These are phyloP conservation scores for Ceyx margarethae DNA, from an alignment of 2,113 vertebrate species.

Conservation along the genomic window DNA sequence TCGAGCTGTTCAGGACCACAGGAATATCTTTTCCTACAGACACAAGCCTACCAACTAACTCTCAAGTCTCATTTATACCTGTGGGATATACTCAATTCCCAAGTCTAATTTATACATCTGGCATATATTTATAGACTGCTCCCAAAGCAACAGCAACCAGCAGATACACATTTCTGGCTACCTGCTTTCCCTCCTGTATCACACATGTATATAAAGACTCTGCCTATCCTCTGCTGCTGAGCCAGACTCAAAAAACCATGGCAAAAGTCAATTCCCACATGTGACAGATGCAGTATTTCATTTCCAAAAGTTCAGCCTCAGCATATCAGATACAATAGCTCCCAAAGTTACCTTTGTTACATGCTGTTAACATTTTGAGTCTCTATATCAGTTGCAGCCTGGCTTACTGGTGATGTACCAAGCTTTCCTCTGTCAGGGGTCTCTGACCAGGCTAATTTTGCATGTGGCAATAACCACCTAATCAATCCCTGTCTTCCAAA, in stretches of 20 bases:
- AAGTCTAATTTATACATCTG: neutral
- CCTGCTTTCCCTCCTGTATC: neutral
- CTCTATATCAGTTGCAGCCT: neutral
- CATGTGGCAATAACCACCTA: slow-evolving; percentile 56
- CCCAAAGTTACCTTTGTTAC: neutral
- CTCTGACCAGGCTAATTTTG: slow-evolving; percentile 50
- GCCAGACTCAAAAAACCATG: neutral
- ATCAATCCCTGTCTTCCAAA: slow-evolving; percentile 47
- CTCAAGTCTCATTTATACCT: neutral
- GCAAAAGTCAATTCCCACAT: neutral
- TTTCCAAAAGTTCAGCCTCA: neutral
- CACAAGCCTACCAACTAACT: neutral
- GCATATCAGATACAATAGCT: neutral
- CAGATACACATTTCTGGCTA: neutral
- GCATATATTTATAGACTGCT: neutral
- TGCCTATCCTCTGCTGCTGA: neutral
- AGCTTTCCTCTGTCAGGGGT: slow-evolving; percentile 20
- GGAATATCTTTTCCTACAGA: neutral
- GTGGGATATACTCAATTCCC: neutral
- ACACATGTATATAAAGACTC: neutral
- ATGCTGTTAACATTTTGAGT: neutral
- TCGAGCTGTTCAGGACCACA: neutral
- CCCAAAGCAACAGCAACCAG: neutral
- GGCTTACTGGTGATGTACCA: neutral
- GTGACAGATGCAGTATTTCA: neutral